Base-by-base conservation (phyloP, 92 coral and sea anemone genomes). In the Phenganax subtilis region DNA sequence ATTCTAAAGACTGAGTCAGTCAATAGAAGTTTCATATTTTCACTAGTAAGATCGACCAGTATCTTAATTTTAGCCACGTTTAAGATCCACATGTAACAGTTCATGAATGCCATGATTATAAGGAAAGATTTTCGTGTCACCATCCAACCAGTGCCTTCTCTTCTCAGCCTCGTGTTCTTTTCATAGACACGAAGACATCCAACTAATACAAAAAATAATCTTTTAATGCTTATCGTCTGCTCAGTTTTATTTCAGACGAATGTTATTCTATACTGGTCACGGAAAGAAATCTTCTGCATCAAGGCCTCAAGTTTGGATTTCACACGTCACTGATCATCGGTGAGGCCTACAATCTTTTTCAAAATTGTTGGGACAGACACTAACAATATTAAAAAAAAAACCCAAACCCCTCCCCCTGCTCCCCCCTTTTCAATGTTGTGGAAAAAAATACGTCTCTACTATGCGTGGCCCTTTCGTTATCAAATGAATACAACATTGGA, bases 101-200 rank as follows among this genome's bases (percentile, higher is more conserved):
- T 89, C 82, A 87, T 81, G 81, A 89, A 86, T 8, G 81, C 86
- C 84, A 89, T 55, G 1, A 89, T 80, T 20, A 84, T 79, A 53
- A 75, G 81, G 72, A 89, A 80, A 52, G 88, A 81, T 31, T 85
- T 85, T 16, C 92, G 82, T 66, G 88, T 76, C 8, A 81, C 81
- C 55, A 79, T 81, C 92, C 92, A 89, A 9, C 77, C 76, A 12
- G 81, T 58, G 0, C 92, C 92, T 58, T 89, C 90, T 3, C 85
- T 80, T 62, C 81, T 84, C 25, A 75, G 77, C 37, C 84, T 25
- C 0, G 90, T 72, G 76, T 87, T 84, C 66, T 80, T 68, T 59
- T 89, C 92, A 11, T 86, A 87, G 16, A 84, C 71, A 69, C 84
- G 81, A 51, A 89, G 84, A 52, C 92, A 87, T 17, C 81, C 63